Base-by-base conservation (phyloP, 2,797 vertebrate genomes). In the Premnoplex brunnescens region DNA sequence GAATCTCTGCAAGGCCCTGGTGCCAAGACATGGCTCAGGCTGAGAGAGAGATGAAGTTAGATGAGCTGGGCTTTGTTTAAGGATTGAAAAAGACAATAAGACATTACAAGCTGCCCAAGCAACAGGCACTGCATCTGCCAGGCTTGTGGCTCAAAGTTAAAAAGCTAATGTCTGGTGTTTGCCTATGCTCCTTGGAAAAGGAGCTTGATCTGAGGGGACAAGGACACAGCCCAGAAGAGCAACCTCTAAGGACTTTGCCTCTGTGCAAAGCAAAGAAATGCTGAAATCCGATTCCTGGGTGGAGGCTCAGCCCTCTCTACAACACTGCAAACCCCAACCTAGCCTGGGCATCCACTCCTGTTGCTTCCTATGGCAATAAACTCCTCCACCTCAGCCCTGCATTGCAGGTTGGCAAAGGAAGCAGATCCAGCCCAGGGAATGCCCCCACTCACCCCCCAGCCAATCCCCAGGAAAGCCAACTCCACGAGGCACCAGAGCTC, bases 291-390 rank as follows among this genome's bases (percentile, higher is more conserved):
- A 48, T 19, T 71, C 36, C 76, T 73, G 44, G 68, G 56, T 60
- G 79, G 37, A 88, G 71, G 34, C n/a, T 82, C 74, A 69, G 27
- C 30, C 18, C 37, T n/a, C 63, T 67, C 69, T 51, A 23, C 18
- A 49, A 37, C 6, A 6, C 66, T 78, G 62, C 44, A 72, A 43
- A 51, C 16, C 52, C 56, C 60, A 78, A 8, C 19, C 9, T 30
- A 49, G 34, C 13, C 51, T 37, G n/a, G 1, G 2, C 2, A 5
- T 37, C 32, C 3, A 2, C 49, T 60, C 56, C 46, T n/a, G 27
- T 27, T 3, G 0, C 58, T 26, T 68, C 46, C 71, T 8, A 1
- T 1, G 5, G 66, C 66, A 43, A 43, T 5, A 43, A 17, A 28
- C 32, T 27, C 32, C 55, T 46, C 17, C 12, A 4, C 4, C 1